Base-by-base conservation (phyloP, 2,113 vertebrate species). In the Echinops telfairi region DNA sequence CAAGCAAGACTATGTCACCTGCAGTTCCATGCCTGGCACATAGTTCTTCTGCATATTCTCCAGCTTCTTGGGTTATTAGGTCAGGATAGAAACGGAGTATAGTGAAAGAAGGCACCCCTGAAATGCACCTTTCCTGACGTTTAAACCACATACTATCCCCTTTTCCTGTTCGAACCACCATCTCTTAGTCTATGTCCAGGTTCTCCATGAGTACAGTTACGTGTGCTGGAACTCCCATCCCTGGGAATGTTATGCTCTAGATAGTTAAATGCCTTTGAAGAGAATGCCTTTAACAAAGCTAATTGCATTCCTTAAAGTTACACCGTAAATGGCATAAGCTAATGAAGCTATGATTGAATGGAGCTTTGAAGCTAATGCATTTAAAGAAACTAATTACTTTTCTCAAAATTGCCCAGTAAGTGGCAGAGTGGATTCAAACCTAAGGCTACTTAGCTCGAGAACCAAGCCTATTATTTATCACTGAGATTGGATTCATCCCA, bases 241-340 rank as follows among this genome's bases (percentile, higher is more conserved):
- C 7, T 31, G 3, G 12, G 6, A 11, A 68, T 15, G 29, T 31
- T 68, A 68, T 31, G 62, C 22, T 64, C 62, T 23, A 64, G 10
- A 29, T 10, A 68, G 29, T 68, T 2, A 29, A 16, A 31, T 31
- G 29, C 27, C 66, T 68, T 15, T 68, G 10, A 68, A 31, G 27
- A 14, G 12, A 19, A 10, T 66, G 64, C 25, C 64, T 27, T 66
- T 27, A 66, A 66, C 16, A 25, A 66, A 29, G 64, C 29, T 31
- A 86, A 81, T 93, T 95, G 57, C 86, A 66, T 88, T 94, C 81
- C 88, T 68, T 71, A 29, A 57, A 27, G 40, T 86, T 77, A 68
- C 58, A 19, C 40, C 66, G 29, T 86, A 60, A 86, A 62, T 31
- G 57, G 43, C 83, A 31, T 29, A 68, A 68, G 29, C 29, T 14